Evolutionary conservation across 2,888 invertebrate genomes (phyloP), one percentile per base, ranked within the genome.

Genomic region (Drosophila colorata): DNA sequence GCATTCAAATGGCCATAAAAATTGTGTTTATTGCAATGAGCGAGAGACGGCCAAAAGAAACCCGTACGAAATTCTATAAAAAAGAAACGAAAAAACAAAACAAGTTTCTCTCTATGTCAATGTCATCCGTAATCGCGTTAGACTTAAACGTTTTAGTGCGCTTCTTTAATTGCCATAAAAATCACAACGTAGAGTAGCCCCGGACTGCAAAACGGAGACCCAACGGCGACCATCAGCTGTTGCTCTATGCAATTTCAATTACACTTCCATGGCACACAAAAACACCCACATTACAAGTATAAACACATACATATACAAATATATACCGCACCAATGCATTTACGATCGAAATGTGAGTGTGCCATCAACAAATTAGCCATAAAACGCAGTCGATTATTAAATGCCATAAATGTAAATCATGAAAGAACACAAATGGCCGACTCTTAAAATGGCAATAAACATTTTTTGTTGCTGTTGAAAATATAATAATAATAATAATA

Each of bases 321-420:
- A 71, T 66, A 60, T 58, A 11, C 23, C 56, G 38, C 41, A 47
- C 40, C 13, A 59, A 63, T 74, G 82, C 67, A 78, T 81, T 84
- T 81, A 81, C 70, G 64, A 75, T 75, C 59, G 69, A 66, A 57
- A 31, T 71, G 38, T 53, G 49, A 40, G 25, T 13, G 31, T 35
- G 51, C 56, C 31, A 58, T 18, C 55, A 61, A 40, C 61, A 64
- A 78, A 78, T 82, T 80, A 76, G 73, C 66, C 87, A 83, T 86
- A 76, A 82, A 88, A 88, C 59, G 65, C 69, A 65, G 46, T 66
- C 86, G 86, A 86, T 86, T 81, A 87, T 88, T 83, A 76, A 88
- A 88, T 23, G 57, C 78, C 69, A 80, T 84, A 84, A 87, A 84
- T 80, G 78, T 83, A 74, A 87, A 87, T 86, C 67, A 73, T 63